Evolutionary conservation across 2,113 vertebrate species (phyloP).

Genomic region (Elaphurus davidianus): DNA sequence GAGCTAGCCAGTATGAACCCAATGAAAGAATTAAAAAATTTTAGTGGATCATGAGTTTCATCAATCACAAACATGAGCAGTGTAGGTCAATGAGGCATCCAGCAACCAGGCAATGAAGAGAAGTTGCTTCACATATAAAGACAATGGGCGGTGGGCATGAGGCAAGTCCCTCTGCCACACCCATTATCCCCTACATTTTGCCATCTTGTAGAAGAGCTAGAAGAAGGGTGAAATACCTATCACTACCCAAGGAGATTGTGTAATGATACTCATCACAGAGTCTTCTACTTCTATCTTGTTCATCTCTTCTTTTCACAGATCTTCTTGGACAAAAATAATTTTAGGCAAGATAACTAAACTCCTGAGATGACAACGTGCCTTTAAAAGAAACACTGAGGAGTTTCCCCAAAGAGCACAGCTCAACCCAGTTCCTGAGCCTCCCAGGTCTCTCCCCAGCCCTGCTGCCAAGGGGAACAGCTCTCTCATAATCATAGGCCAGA

Average conservation of each 20-base stretch:
- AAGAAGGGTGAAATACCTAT: neutral
- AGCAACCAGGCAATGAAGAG: neutral
- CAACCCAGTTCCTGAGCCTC: neutral
- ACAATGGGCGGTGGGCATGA: neutral
- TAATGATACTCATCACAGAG: neutral
- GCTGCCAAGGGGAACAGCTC: neutral
- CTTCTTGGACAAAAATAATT: neutral
- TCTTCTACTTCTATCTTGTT: neutral
- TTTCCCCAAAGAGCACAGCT: neutral
- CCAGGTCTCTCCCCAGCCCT: neutral
- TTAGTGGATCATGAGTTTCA: neutral
- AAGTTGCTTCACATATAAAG: neutral
- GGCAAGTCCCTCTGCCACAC: neutral
- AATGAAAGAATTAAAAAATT: neutral
- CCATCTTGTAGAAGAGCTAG: neutral
- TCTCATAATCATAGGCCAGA: neutral
- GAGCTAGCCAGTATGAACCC: neutral
- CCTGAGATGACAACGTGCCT: neutral
- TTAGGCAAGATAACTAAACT: neutral
- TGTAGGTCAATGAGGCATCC: neutral
- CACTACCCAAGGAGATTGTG: neutral
- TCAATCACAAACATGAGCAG: neutral
- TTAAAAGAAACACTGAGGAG: neutral
- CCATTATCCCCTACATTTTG: accelerated
- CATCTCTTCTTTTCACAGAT: neutral